Percentiles rank a stretch among this genome's conserved stretches.
These are phyloP conservation scores for Carterocephalus palaemon DNA, from an alignment of 2,888 invertebrate species.

Conservation along the genomic window DNA sequence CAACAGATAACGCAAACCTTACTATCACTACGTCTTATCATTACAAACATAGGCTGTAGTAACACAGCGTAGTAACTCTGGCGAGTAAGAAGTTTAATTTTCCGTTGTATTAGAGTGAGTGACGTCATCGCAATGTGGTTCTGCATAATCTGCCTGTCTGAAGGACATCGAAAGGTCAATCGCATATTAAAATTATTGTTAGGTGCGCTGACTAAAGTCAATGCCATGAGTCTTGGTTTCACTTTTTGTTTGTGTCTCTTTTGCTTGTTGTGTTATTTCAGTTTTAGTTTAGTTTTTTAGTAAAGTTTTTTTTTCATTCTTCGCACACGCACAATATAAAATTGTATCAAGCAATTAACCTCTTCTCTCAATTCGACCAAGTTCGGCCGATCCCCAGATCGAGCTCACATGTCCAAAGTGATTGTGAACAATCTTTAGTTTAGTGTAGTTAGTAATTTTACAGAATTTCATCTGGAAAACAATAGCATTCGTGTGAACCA, in stretches of 20 bases:
- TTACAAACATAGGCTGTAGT: constrained; percentile 16
- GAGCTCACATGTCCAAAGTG: too few relatives aligned
- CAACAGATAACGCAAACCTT: not conserved
- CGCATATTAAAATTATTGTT: constrained; percentile 14
- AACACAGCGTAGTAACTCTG: constrained; percentile 19
- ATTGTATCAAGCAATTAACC: too few relatives aligned
- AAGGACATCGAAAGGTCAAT: constrained; percentile 41
- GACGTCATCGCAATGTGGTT: constrained; percentile 39
- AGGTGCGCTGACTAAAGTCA: constrained; percentile 1
- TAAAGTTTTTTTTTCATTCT: too few relatives aligned
- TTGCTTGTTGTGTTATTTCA: too few relatives aligned
- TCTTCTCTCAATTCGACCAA: too few relatives aligned
- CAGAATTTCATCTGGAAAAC: too few relatives aligned
- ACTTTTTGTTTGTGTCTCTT: not conserved
- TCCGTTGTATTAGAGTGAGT: constrained; percentile 24
- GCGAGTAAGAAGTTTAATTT: constrained; percentile 21
- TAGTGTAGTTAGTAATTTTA: too few relatives aligned
- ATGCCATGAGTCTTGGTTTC: constrained; percentile 1
- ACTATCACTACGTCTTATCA: constrained; percentile 13
- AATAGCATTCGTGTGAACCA: too few relatives aligned
- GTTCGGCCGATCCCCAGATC: too few relatives aligned
- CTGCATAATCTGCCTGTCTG: constrained; percentile 37
- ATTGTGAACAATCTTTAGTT: too few relatives aligned
- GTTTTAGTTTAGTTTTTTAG: too few relatives aligned
- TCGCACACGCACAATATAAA: too few relatives aligned